Percentiles rank a stretch among this genome's conserved stretches.
phyloP scores from a whole-genome alignment of 2,888 invertebrate species.

The Trissolcus brochymenae region DNA sequence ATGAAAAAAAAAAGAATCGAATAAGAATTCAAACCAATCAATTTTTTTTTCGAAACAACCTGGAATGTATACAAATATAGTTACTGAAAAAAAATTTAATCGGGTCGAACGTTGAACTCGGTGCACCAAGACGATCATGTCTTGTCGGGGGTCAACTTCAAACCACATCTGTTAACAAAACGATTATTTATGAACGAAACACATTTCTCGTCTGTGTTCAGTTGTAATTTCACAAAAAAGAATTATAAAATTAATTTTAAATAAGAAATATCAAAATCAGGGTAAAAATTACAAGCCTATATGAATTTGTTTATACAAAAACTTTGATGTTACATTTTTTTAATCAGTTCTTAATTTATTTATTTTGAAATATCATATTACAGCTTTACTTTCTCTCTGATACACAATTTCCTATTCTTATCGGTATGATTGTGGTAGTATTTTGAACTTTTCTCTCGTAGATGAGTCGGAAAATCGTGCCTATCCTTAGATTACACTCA shows the following conservation, averaged over 20 bases:
- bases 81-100: slow-evolving; percentile 10
- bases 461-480: slow-evolving; percentile 22
- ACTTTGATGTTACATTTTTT: neutral
- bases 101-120: slow-evolving; percentile 14
- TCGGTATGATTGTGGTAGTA: slow-evolving; percentile 35
- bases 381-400: slow-evolving; percentile 46
- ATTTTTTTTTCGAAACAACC: neutral
- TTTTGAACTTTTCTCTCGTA: slow-evolving; percentile 25
- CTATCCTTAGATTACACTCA: slow-evolving; percentile 13
- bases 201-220: too few relatives aligned
- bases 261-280: too few relatives aligned
- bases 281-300: too few relatives aligned
- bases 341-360: slow-evolving; percentile 40
- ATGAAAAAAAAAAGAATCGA: too few relatives aligned
- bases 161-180: slow-evolving; percentile 1
- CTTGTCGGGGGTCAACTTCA: neutral
- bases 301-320: neutral
- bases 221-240: neutral
- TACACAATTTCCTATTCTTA: slow-evolving; percentile 46
- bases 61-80: slow-evolving; percentile 7
- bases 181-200: slow-evolving; percentile 4
- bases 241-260: neutral
- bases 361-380: slow-evolving; percentile 32
- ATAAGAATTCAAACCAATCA: too few relatives aligned
- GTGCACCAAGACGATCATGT: neutral